phyloP scores from a whole-genome alignment of 1,140 invertebrate genomes.

The Colletes gigas region DNA sequence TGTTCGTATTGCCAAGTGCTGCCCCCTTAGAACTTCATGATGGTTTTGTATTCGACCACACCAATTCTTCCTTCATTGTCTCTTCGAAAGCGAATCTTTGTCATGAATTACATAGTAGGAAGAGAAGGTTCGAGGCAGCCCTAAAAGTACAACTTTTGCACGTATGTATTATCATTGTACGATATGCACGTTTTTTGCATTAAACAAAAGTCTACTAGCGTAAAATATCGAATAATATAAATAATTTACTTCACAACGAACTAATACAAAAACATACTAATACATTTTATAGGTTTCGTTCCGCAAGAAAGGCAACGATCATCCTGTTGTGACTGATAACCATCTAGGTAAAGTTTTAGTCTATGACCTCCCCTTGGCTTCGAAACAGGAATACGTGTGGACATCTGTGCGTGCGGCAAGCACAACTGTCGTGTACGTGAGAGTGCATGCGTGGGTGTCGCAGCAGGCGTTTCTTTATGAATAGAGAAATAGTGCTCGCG shows the following conservation, averaged over 20 bases:
- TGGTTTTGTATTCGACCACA: slow-evolving; percentile 25
- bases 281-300: not conserved
- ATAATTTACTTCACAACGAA: not conserved
- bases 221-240: not conserved
- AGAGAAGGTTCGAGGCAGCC: not conserved
- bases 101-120: not conserved
- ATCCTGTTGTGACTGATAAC: not conserved
- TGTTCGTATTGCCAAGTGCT: slow-evolving; percentile 14
- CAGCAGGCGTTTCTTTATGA: slow-evolving; percentile 54
- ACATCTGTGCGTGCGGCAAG: slow-evolving; percentile 47
- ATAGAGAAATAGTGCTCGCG: slow-evolving; percentile 39
- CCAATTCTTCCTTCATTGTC: slow-evolving; percentile 18
- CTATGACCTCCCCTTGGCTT: slow-evolving; percentile 33
- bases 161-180: not conserved
- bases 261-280: not conserved
- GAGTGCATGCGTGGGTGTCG: slow-evolving; percentile 53
- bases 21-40: slow-evolving; percentile 23
- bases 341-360: slow-evolving; percentile 14
- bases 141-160: not conserved
- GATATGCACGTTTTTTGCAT: not conserved
- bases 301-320: not conserved
- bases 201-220: too few relatives aligned
- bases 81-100: slow-evolving; percentile 10
- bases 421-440: slow-evolving; percentile 45
- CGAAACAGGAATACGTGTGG: slow-evolving; percentile 29